Conservation (phyloP, 2,113 vertebrate genomes). For the Takifugu flavidus region DNA sequence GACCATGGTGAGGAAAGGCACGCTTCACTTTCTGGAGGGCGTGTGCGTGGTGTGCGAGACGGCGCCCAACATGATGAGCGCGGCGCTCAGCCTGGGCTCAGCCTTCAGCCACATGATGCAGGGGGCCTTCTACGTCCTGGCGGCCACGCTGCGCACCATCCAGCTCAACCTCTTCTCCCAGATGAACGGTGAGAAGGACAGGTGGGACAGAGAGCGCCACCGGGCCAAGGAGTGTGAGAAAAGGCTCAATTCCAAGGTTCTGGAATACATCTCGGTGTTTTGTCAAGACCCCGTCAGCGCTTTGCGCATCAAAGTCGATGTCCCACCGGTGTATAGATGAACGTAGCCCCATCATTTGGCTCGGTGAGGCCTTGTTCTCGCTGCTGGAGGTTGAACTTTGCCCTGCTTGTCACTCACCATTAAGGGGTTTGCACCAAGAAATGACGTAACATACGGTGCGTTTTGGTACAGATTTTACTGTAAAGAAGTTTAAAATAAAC, state of each 20-base stretch:
- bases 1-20: slow-evolving; percentile 37
- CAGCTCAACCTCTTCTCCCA: slow-evolving; percentile 65
- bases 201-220: slow-evolving; percentile 64
- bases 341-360: slow-evolving; percentile 23
- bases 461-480: slow-evolving; percentile 61
- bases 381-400: slow-evolving; percentile 41
- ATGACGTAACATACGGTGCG: slow-evolving; percentile 40
- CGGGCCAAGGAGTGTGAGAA: slow-evolving; percentile 56
- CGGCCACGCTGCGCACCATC: slow-evolving; percentile 59
- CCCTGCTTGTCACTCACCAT: slow-evolving; percentile 7
- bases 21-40: slow-evolving; percentile 57
- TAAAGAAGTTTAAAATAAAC: slow-evolving; percentile 51
- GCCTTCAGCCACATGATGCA: slow-evolving; percentile 64
- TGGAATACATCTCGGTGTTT: slow-evolving; percentile 70
- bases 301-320: slow-evolving; percentile 69
- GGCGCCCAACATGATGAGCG: slow-evolving; percentile 57
- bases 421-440: neutral
- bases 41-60: slow-evolving; percentile 63
- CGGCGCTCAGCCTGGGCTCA: slow-evolving; percentile 52
- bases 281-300: slow-evolving; percentile 71
- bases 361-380: slow-evolving; percentile 53
- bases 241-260: slow-evolving; percentile 56
- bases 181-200: slow-evolving; percentile 63
- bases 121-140: slow-evolving; percentile 59
- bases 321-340: slow-evolving; percentile 70